Base-by-base conservation (phyloP, 2,113 vertebrate genomes). In the Coptodon bakossiorum region DNA sequence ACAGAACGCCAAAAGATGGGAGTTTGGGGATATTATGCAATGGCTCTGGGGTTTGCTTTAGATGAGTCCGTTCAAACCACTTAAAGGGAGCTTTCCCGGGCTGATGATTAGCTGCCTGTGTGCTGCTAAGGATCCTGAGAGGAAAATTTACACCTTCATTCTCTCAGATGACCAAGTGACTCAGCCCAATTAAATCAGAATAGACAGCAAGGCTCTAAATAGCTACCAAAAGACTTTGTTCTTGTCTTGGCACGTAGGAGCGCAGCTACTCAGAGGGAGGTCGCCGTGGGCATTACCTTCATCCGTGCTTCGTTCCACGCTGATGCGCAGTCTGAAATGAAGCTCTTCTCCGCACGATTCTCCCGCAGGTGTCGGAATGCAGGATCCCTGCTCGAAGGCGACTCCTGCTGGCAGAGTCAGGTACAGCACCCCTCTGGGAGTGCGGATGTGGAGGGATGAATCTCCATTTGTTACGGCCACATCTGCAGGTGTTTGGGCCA, bases 281-380 rank as follows among this genome's bases (percentile, higher is more conserved):
- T 40, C 53, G 12, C 71, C 81, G 38, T 45, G 71, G 81, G 66
- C 13, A n/a, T 96, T 94, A 97, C 94, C 92, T 89, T 89, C 92
- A 81, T 97, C 92, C 57, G 92, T 12, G 80, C 66, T 8, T 52
- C 85, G 34, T 16, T 91, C 84, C 1, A 91, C 89, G 3, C 16
- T 82, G 1, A 97, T 91, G 24, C 96, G 96, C 87, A 98, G 24
- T n/a, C 97, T 94, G 94, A 98, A 93, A 84, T 98, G 97, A 57
- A 98, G 94, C 11, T 97, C 98, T 2, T 97, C 97, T 2, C 89
- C 96, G 7, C 88, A 5, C 9, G 86, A 38, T 19, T 93, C 91
- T 4, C 96, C 86, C 0, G 85, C 94, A 6, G 90, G 92, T 5
- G 97, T 96, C 8, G 95, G 96, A 5, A 96, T 86, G 86, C 96